Evolutionary conservation across 2,797 vertebrate genomes (phyloP), one percentile per base, ranked within the genome.

Genomic region (Etheostoma nigrum): DNA sequence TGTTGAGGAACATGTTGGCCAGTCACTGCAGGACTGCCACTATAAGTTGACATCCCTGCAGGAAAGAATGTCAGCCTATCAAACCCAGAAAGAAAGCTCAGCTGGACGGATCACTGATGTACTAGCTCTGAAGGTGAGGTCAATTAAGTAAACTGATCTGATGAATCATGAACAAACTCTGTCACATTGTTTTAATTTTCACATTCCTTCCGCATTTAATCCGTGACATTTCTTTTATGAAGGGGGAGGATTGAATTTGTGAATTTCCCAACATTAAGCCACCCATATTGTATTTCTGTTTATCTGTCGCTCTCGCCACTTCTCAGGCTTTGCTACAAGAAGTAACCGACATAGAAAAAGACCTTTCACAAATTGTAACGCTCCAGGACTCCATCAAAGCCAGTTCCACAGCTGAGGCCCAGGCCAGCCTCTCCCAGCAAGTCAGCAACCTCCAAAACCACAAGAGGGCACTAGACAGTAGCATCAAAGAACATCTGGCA

Each of bases 11-110:
- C 67, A 62, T 19, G 82, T 86, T 62, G 54, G 59, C 79, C 76
- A 42, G 58, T 74, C 84, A 48, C 74, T 89, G 59, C 84, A 79
- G 74, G 69, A 67, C 59, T 86, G 85, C 74, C 63, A 33, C 49
- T 59, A 57, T 21, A 87, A 76, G 78, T 45, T 91, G 81, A 84
- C 76, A 54, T 80, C 86, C 63, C 76, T 90, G 70, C 85, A 84
- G 73, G 81, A 86, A 15, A 82, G 48, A 64, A 53, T 85, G 74
- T 84, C 79, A 57, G 53, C 40, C 54, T 76, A 76, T 77, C 73
- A 80, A 59, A 40, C 54, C 25, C 74, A 47, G 62, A 72, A 66
- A 33, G 84, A 81, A 66, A 70, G 15, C 78, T 52, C 66, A 51
- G 49, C 25, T 5, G 66, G 23, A 40, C 52, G 19, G 47, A 55